Evolutionary conservation across 2,797 vertebrate species (phyloP), one percentile per base, ranked within the genome.

Genomic region (Orestias chungarensis): DNA sequence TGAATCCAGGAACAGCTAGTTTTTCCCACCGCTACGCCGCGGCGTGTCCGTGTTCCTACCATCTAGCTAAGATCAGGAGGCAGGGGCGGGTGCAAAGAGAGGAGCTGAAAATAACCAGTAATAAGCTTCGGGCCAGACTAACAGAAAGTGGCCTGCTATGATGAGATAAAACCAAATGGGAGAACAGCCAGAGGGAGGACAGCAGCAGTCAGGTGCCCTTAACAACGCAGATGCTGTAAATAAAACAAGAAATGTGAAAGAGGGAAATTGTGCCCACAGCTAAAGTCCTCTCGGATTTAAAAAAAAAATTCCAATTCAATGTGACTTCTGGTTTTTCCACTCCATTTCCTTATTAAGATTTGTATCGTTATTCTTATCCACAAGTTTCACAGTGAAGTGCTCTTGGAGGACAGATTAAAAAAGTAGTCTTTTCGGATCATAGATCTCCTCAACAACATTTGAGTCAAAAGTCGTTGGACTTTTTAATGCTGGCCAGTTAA

Each of bases 191-290:
- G 77, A 64, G 81, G 83, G 76, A 77, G 54, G 64, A 70, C 70
- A 70, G 75, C 78, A 70, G 40, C 9, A 35, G 75, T 90, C 89
- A 90, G 86, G 85, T 87, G 87, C 76, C 81, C 1, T 3, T 61
- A 57, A 79, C n/a, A 1, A 80, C 50, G 66, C 70, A 73, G 67
- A 79, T 66, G 68, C 76, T 69, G 69, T 43, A 82, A 88, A 86
- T 78, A 78, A 62, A 25, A 62, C 6, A 33, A 33, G 18, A 33
- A 17, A 14, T n/a, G 77, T 70, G 29, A 80, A 74, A 71, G 38
- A 65, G 1, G 49, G 73, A 59, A 0, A n/a, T 76, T 55, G 25
- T 27, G 62, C 76, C 62, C 62, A 14, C 10, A 73, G 82, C 57
- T 29, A 10, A 73, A n/a, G 8, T 55, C 66, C 46, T 70, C 25